Evolutionary conservation across 30 jellyfish, hydroid and myxozoan genomes (phyloP), one percentile per base, ranked within the genome.

Genomic region (Clytia hemisphaerica): DNA sequence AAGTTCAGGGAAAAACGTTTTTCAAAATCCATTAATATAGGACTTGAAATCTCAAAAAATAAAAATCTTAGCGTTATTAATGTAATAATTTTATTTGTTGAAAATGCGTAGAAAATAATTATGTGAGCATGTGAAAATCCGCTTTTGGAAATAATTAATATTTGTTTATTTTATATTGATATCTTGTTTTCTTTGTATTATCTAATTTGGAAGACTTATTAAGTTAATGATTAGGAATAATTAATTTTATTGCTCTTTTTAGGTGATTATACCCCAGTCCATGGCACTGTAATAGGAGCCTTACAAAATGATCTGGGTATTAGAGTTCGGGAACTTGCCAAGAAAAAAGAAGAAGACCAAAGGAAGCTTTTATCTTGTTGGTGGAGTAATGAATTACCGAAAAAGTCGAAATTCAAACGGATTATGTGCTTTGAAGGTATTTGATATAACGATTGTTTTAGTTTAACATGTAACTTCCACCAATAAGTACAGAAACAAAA

Each of bases 231-330:
- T n/a, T n/a, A n/a, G n/a, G n/a, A n/a, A n/a, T n/a, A n/a, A n/a
- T 16, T 19, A 12, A 42, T 12, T 12, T 42, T 53, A n/a, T 53
- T 14, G 16, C 22, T 14, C 22, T 37, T 61, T 67, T 47, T 24
- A 80, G 94, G 95, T 67, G 95, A 83, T 58, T 85, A 85, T 45
- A 37, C 94, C 44, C 86, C 96, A 53, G 79, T 89, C 6, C 92
- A 85, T 1, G 24, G 94, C 15, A 78, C 96, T 4, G 96, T 85
- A n/a, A 78, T 85, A 53, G 96, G 96, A 18, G 96, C 96, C 4
- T 32, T 85, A 32, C 31, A 50, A 36, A 77, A 84, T 36, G 96
- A 85, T 37, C 60, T 85, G 35, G 45, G 57, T 4, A 62, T 85
- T 24, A 78, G 82, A 62, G 94, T 85, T 1, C 37, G 77, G 19